A percentile compares a stretch with the other conserved stretches of the same genome.
phyloP scores from a whole-genome alignment of 2,113 vertebrate species.

The Anarrhichthys ocellatus region DNA sequence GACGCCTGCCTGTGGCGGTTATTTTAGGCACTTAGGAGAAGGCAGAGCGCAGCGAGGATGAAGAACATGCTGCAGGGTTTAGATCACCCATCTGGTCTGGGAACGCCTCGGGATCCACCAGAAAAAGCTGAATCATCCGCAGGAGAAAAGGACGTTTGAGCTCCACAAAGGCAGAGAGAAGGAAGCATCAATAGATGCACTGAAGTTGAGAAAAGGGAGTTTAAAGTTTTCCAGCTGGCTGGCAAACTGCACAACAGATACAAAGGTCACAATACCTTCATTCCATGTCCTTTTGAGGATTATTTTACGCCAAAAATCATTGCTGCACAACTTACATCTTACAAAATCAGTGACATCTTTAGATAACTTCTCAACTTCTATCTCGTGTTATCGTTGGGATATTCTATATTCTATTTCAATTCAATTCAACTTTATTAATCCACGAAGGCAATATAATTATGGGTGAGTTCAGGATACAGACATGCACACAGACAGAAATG shows the following conservation, averaged over 20 bases:
- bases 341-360: neutral
- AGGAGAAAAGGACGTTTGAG: neutral
- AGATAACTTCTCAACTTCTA: neutral
- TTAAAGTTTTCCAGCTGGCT: neutral
- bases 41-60: slow-evolving; percentile 3
- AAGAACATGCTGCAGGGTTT: slow-evolving; percentile 53
- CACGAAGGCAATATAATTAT: neutral
- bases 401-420: neutral
- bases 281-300: neutral
- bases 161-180: neutral
- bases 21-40: slow-evolving; percentile 21
- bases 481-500: neutral
- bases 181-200: neutral
- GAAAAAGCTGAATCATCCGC: slow-evolving; percentile 28
- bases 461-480: neutral
- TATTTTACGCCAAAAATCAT: neutral
- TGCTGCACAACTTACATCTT: neutral
- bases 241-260: neutral
- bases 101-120: slow-evolving; percentile 34
- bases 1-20: slow-evolving; percentile 46
- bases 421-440: neutral
- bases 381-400: neutral
- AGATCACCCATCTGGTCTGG: slow-evolving; percentile 50
- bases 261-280: neutral
- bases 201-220: neutral